Evolutionary conservation across 1,140 invertebrate species (phyloP), one percentile per base, ranked within the genome.

Genomic region (Cheumatopsyche charites): DNA sequence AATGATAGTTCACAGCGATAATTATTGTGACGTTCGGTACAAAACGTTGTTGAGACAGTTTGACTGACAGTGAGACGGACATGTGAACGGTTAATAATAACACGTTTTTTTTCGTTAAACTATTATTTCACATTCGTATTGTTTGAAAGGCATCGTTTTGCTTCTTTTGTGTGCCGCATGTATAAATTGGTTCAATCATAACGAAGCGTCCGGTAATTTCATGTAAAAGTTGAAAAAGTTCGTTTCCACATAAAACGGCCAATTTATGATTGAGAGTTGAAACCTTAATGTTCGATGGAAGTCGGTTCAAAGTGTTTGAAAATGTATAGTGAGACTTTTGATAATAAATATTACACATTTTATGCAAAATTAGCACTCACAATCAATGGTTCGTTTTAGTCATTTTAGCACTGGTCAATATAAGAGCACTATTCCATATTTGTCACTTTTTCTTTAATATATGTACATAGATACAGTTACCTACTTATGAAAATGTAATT

Each of bases 1-100:
- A 36, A 36, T 36, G 9, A 36, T 36, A 9, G 29, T 36, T 36
- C 29, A 36, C 29, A 1, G 47, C 15, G 47, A 49, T 52, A 52
- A 52, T 52, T 52, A 52, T 52, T 17, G 15, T 17, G 47, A 52
- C 47, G 47, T 17, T 52, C 47, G n/a, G 47, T 17, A 52, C 19
- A 58, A 21, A 58, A 58, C 6, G 55, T 6, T 13, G 21, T 19
- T 26, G 21, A 58, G 55, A 58, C 55, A 58, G 19, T 58, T 58
- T 58, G 55, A 58, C 9, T 42, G 65, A 29, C 42, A 67, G 42
- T 55, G 21, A 15, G 47, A 69, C 49, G 17, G 49, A 42, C 70
- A 63, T 47, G 41, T 71, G 70, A 52, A 72, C 63, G 62, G 52
- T 55, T 66, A 62, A 62, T 72, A 72, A 72, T 72, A 67, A 66